Conservation (phyloP, 2,113 vertebrate species). For the Pterocles orientalis region DNA sequence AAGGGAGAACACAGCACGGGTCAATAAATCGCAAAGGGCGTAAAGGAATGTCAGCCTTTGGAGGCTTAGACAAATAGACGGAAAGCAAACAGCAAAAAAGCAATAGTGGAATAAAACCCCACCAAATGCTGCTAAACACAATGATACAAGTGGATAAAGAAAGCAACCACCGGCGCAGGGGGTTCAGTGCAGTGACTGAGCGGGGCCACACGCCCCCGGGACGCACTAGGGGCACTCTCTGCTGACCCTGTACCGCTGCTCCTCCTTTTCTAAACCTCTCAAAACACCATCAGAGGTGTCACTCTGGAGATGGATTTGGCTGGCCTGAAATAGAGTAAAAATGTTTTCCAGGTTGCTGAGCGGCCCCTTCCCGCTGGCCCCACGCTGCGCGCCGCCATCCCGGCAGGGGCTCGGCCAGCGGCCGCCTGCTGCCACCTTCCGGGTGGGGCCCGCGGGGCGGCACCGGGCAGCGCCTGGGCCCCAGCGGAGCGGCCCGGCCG, state of each 20-base stretch:
- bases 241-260: neutral
- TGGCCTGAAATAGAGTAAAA: neutral
- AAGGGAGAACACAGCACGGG: neutral
- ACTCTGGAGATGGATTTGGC: neutral
- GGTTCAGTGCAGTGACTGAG: neutral
- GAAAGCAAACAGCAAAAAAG: neutral
- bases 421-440: neutral
- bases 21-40: neutral
- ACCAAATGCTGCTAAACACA: neutral
- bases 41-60: neutral
- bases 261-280: neutral
- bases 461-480: neutral
- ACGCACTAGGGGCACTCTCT: rapidly evolving
- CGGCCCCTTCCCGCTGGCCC: neutral
- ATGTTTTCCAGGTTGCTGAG: neutral
- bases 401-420: neutral
- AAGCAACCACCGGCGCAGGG: neutral
- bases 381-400: neutral
- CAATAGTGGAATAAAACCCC: neutral
- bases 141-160: neutral
- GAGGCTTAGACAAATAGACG: neutral
- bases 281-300: neutral
- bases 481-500: too few species aligned
- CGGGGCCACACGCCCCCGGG: too few species aligned
- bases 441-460: neutral